A percentile compares a stretch with the other conserved stretches of the same genome.
Conservation (phyloP, 1,140 invertebrate species). For the Aphaenogaster rudis region DNA sequence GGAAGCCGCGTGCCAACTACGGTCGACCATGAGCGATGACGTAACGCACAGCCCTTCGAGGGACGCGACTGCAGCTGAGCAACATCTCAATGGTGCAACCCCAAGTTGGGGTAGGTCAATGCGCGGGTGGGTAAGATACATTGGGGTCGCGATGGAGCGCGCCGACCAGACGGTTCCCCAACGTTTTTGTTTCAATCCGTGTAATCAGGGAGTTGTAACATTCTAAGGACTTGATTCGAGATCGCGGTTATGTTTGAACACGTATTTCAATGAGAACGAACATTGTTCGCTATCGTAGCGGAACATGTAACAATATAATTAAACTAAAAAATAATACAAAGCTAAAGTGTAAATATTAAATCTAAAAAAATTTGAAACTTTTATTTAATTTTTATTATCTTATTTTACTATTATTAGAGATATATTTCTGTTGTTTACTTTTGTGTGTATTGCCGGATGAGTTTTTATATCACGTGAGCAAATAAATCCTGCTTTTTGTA, state of each 20-base stretch:
- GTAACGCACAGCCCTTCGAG: conserved; percentile 57
- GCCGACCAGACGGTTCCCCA: background rate
- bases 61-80: conserved; percentile 50
- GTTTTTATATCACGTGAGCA: background rate
- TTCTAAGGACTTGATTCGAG: background rate
- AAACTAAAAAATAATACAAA: background rate
- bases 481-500: background rate
- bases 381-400: background rate
- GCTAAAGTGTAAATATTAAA: background rate
- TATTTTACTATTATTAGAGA: background rate
- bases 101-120: conserved; percentile 51
- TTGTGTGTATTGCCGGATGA: background rate
- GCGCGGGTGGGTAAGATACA: conserved; percentile 26
- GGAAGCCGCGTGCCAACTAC: conserved; percentile 44
- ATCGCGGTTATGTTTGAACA: background rate
- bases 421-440: background rate
- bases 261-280: background rate
- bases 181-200: conserved; percentile 36
- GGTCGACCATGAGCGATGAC: conserved; percentile 37
- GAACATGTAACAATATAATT: background rate
- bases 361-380: background rate
- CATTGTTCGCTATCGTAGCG: background rate
- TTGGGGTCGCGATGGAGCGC: conserved; percentile 30
- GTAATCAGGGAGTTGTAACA: conserved; percentile 10
- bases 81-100: conserved; percentile 53